phyloP scores from a whole-genome alignment of 2,113 vertebrate genomes.

The Dryoscopus gambensis region DNA sequence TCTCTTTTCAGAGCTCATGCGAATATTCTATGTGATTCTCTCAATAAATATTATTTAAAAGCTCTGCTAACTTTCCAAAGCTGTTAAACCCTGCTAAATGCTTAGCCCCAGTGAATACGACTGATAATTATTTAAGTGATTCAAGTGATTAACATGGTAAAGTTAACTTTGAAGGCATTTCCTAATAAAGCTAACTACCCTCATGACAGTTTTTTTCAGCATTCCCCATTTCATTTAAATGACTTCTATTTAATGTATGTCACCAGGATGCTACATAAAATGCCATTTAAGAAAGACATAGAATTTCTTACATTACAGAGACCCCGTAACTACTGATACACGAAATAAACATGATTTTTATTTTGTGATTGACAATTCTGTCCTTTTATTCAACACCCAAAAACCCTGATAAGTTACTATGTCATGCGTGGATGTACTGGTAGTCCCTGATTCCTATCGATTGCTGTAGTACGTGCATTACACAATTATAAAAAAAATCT shows the following conservation, averaged over 20 bases:
- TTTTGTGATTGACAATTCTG: not conserved
- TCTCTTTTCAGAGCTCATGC: not conserved
- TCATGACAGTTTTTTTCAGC: not conserved
- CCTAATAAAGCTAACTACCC: constrained; percentile 1
- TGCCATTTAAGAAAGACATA: not conserved
- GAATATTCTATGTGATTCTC: not conserved
- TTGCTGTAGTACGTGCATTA: too few species aligned
- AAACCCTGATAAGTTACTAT: not conserved
- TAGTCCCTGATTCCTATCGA: not conserved
- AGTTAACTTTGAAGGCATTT: constrained; percentile 34
- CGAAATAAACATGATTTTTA: not conserved
- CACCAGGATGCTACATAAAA: not conserved
- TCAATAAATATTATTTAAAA: constrained; percentile 32
- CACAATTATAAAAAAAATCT: not conserved
- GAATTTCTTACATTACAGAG: not conserved
- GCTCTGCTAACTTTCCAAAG: not conserved
- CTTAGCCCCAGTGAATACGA: not conserved
- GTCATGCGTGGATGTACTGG: not conserved
- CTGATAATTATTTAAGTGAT: constrained; percentile 33
- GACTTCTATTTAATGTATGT: not conserved
- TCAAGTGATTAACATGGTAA: not conserved
- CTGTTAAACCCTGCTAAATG: constrained; percentile 6
- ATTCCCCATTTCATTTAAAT: not conserved
- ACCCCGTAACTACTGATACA: not conserved
- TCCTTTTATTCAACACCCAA: not conserved